Conservation (phyloP, 2,888 invertebrate species). For the Eupithecia centaureata region DNA sequence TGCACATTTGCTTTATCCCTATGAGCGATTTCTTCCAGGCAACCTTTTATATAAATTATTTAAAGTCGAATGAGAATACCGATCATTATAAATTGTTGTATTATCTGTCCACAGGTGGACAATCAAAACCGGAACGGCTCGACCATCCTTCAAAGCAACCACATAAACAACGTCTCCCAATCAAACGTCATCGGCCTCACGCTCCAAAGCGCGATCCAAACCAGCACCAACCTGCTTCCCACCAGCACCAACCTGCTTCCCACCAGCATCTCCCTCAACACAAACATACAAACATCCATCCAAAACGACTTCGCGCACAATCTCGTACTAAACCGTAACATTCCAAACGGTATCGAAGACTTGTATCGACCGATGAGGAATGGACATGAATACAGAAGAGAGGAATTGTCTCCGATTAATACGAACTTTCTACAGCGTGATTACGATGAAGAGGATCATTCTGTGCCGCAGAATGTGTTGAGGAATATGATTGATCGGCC, state of each 20-base stretch:
- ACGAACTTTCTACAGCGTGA: constrained; percentile 71
- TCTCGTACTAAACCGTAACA: constrained; percentile 65
- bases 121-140: constrained; percentile 66
- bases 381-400: constrained; percentile 69
- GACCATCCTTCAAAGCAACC: constrained; percentile 62
- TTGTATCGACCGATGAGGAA: constrained; percentile 65
- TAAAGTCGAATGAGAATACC: no score
- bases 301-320: constrained; percentile 71
- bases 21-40: no score
- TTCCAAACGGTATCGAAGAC: constrained; percentile 72
- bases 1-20: no score
- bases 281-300: constrained; percentile 63
- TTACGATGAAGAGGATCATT: constrained; percentile 74
- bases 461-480: constrained; percentile 60
- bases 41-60: no score
- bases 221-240: constrained; percentile 58
- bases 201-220: constrained; percentile 58
- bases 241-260: constrained; percentile 55
- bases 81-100: no score
- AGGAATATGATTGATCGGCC: constrained; percentile 63
- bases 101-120: constrained; percentile 70
- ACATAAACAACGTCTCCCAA: constrained; percentile 51
- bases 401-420: constrained; percentile 65
- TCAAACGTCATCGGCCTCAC: constrained; percentile 64
- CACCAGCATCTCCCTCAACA: constrained; percentile 67